Conservation (phyloP, 30 jellyfish, hydroid and myxozoan genomes). For the Hydractinia echinata region DNA sequence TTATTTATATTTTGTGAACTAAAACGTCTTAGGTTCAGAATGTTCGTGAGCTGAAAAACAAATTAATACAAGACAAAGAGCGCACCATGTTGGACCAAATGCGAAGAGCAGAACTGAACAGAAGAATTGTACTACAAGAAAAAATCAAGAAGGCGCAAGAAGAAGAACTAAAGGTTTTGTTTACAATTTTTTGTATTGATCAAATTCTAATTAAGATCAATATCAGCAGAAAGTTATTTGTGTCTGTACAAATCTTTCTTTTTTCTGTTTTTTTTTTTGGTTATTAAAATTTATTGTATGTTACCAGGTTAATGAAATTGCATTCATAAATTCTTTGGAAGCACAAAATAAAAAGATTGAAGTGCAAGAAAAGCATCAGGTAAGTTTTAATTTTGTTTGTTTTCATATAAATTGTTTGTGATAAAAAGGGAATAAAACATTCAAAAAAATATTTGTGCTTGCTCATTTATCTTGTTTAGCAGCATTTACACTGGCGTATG, state of each 20-base stretch:
- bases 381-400: neutral
- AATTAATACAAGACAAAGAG: slow-evolving; percentile 55
- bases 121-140: slow-evolving; percentile 73
- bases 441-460: no score
- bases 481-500: no score
- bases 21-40: slow-evolving; percentile 59
- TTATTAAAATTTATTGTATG: neutral
- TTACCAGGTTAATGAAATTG: slow-evolving; percentile 85
- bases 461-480: no score
- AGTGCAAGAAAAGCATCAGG: slow-evolving; percentile 92
- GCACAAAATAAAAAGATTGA: slow-evolving; percentile 93
- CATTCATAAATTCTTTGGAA: slow-evolving; percentile 83
- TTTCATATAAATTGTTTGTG: neutral
- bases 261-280: neutral
- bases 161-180: slow-evolving; percentile 87
- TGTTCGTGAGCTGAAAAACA: slow-evolving; percentile 66
- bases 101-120: slow-evolving; percentile 71
- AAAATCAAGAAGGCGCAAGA: slow-evolving; percentile 90
- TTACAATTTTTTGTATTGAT: neutral
- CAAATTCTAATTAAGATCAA: neutral
- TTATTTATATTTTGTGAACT: neutral
- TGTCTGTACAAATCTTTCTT: neutral
- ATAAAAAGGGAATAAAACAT: no score
- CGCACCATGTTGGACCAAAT: slow-evolving; percentile 53
- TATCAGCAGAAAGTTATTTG: neutral